These are phyloP conservation scores for Nomada ferruginata DNA, from an alignment of 2,888 invertebrate genomes.

Conservation along the genomic window DNA sequence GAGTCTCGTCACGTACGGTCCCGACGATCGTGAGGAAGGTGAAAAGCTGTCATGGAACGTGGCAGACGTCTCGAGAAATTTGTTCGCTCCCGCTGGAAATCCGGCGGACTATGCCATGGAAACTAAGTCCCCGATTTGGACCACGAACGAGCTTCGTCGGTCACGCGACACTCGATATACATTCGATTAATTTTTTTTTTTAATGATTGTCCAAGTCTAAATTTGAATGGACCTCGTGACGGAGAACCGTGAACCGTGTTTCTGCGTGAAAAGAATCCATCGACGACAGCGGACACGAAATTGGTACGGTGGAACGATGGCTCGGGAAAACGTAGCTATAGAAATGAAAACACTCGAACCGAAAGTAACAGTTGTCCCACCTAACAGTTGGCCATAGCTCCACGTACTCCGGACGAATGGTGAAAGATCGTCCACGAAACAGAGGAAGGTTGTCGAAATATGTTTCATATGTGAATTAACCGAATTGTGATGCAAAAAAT, in stretches of 20 bases:
- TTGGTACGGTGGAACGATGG: neutral
- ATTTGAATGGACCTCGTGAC: slow-evolving; percentile 67
- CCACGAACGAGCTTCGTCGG: slow-evolving; percentile 39
- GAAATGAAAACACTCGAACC: neutral
- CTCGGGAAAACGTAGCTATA: slow-evolving; percentile 32
- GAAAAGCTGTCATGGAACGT: slow-evolving; percentile 1
- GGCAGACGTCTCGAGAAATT: slow-evolving; percentile 6
- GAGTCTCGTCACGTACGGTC: slow-evolving; percentile 14
- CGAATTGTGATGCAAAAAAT: neutral
- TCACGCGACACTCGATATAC: slow-evolving; percentile 55
- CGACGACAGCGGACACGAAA: too few relatives aligned
- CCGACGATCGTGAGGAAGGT: slow-evolving; percentile 13
- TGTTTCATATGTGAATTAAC: slow-evolving; percentile 43
- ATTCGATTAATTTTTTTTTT: slow-evolving; percentile 46
- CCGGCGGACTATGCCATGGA: neutral
- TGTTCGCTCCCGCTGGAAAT: neutral
- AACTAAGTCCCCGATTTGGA: neutral
- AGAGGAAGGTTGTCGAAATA: neutral
- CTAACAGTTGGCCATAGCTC: neutral
- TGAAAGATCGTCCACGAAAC: neutral
- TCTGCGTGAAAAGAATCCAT: neutral
- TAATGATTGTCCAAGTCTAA: slow-evolving; percentile 61
- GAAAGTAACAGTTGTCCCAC: neutral
- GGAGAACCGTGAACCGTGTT: neutral
- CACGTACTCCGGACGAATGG: neutral